Evolutionary conservation across 2,797 vertebrate species (phyloP).

Genomic region (Tadarida brasiliensis): DNA sequence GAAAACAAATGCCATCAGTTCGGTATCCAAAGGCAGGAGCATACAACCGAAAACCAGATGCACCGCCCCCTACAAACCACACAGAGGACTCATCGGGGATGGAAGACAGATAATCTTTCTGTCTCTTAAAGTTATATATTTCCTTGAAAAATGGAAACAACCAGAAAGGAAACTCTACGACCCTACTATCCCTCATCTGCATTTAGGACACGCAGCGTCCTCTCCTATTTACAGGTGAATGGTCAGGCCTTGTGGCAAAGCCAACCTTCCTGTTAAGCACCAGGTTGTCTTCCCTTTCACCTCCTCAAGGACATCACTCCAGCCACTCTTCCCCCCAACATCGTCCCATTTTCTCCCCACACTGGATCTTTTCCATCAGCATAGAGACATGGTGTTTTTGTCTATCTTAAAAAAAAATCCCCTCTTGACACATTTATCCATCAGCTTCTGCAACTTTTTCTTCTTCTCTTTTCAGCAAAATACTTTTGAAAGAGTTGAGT

Average conservation of each 20-base stretch:
- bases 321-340: not conserved
- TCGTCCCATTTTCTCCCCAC: not conserved
- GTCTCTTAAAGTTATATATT: not conserved
- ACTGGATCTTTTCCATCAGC: not conserved
- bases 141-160: not conserved
- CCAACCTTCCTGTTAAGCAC: not conserved
- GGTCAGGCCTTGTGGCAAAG: not conserved
- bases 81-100: not conserved
- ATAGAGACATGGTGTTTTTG: not conserved
- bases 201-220: not conserved
- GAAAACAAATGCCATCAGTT: not conserved
- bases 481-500: not conserved
- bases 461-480: constrained; percentile 38
- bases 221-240: not conserved
- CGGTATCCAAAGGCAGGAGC: not conserved
- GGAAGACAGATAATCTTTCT: not conserved
- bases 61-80: not conserved
- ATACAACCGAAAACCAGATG: not conserved
- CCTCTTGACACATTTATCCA: not conserved
- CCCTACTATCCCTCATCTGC: not conserved
- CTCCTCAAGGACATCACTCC: not conserved
- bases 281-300: not conserved
- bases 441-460: not conserved
- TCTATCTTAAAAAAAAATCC: not conserved
- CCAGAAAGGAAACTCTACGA: not conserved